A percentile compares a stretch with the other conserved stretches of the same genome.
phyloP scores from a whole-genome alignment of 2,113 vertebrate genomes.

The Corythornis vintsioides region DNA sequence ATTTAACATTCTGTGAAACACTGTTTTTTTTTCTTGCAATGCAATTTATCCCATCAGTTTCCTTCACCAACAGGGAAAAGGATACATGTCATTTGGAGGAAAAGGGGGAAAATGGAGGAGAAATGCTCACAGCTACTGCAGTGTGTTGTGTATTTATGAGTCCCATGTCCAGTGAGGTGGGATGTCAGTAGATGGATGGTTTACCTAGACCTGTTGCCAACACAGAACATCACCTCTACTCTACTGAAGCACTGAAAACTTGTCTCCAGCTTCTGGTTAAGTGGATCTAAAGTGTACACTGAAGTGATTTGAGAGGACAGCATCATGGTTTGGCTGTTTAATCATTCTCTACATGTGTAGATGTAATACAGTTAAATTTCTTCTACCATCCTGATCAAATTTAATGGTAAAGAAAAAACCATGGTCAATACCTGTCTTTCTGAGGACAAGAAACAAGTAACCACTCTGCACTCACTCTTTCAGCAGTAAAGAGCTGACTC shows the following conservation, averaged over 20 bases:
- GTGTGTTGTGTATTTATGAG: background rate
- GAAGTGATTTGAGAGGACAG: background rate
- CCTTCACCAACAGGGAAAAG: background rate
- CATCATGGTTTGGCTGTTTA: background rate
- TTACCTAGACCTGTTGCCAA: background rate
- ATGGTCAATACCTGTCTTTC: background rate
- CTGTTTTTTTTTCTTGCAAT: background rate
- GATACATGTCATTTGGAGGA: background rate
- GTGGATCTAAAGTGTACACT: background rate
- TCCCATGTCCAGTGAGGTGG: background rate
- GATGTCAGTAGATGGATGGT: background rate
- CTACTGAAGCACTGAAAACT: background rate
- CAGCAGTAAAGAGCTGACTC: background rate
- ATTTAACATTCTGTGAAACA: background rate
- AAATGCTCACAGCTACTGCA: background rate
- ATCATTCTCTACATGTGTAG: background rate
- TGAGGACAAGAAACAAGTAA: background rate
- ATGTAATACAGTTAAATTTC: background rate
- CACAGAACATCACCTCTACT: background rate
- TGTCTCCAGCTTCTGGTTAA: background rate
- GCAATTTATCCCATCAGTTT: background rate
- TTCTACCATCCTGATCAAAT: background rate
- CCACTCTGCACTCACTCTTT: background rate
- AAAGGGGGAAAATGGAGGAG: background rate
- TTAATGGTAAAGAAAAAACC: background rate